phyloP scores from a whole-genome alignment of 2,888 invertebrate species.

The Cabera pusaria region DNA sequence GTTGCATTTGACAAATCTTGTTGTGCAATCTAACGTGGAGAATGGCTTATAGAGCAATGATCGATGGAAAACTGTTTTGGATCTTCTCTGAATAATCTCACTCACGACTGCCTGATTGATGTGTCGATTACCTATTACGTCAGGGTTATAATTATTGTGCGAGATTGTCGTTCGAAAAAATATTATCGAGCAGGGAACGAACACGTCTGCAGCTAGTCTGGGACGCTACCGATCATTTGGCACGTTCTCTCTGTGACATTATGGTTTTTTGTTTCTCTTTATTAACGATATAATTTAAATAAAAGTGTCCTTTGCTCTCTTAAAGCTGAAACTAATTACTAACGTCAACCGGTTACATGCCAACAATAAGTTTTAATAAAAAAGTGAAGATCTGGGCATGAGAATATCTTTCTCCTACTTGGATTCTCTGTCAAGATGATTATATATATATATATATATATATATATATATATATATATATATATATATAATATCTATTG shows the following conservation, averaged over 20 bases:
- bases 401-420: too few species aligned
- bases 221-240: conserved; percentile 38
- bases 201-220: conserved; percentile 52
- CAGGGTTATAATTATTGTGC: conserved; percentile 44
- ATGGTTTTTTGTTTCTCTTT: conserved; percentile 31
- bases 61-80: conserved; percentile 11
- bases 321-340: conserved; percentile 13
- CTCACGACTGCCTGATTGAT: conserved; percentile 29
- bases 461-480: too few species aligned
- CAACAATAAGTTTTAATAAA: conserved; percentile 13
- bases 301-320: conserved; percentile 15
- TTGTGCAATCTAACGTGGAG: conserved; percentile 14
- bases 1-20: conserved; percentile 26
- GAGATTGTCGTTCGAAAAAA: conserved; percentile 25
- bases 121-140: conserved; percentile 43
- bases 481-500: too few species aligned
- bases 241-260: conserved; percentile 36
- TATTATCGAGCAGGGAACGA: conserved; percentile 36
- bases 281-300: conserved; percentile 25
- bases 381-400: neutral
- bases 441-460: too few species aligned
- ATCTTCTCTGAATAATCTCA: conserved; percentile 28
- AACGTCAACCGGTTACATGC: conserved; percentile 14
- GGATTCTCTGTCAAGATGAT: too few species aligned
- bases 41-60: conserved; percentile 4